Evolutionary conservation across 2,888 invertebrate genomes (phyloP), one percentile per base, ranked within the genome.

Genomic region (Galerucella calmariensis): DNA sequence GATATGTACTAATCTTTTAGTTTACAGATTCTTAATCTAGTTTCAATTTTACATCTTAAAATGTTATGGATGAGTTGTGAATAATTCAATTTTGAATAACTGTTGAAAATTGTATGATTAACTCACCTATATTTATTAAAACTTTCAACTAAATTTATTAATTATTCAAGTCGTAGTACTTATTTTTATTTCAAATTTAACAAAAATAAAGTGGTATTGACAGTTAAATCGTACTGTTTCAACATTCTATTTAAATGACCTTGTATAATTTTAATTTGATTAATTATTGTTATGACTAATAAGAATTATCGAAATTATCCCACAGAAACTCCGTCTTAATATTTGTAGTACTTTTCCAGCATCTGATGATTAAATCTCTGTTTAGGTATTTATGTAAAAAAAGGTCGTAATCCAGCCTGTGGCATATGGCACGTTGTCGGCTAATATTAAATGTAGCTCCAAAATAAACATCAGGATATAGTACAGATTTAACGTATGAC

Each of bases 401-500:
- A 27, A 6, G n/a, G n/a, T 59, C 20, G 59, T 59, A 59, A 59
- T 59, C 24, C 59, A 20, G 24, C 14, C 27, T 59, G 59, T 24
- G 59, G 59, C 59, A 59, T 59, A 59, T 59, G 59, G 59, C 59
- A 59, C 20, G 24, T 59, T 59, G 59, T 59, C 24, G 20, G 27
- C 59, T 59, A 6, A 59, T 59, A 59, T 59, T 59, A 56, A 68
- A 75, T 69, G 67, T 66, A 70, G 78, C 75, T 75, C 77, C 77
- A 76, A 79, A 81, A 79, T 79, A 77, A 80, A 79, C 77, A 75
- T 76, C 78, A 75, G 74, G 75, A 80, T 77, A 24, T 20, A 62
- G 66, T 66, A 79, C 81, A 79, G 81, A 79, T 80, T 80, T 79
- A 80, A 67, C 62, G 74, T 61, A 77, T 81, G 81, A 81, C 78